Percentiles rank a stretch among this genome's conserved stretches.
phyloP scores from a whole-genome alignment of 2,888 invertebrate genomes.

The Brachyptera risi region DNA sequence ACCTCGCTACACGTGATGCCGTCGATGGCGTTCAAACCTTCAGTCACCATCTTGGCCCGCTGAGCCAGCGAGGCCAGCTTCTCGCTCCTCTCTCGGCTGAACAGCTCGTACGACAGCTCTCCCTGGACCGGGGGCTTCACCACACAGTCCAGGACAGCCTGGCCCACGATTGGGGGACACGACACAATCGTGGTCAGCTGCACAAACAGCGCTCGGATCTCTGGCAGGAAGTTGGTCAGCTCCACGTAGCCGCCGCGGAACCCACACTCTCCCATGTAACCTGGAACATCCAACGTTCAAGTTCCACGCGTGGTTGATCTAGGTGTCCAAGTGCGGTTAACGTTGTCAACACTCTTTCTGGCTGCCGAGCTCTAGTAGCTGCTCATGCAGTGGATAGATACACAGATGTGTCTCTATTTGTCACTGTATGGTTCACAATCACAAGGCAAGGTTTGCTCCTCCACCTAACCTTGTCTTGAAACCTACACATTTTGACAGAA shows the following conservation, averaged over 20 bases:
- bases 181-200: conserved; percentile 93
- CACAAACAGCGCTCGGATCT: conserved; percentile 75
- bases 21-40: conserved; percentile 54
- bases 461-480: too few species aligned
- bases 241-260: conserved; percentile 96
- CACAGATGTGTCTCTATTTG: too few species aligned
- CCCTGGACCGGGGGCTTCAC: conserved; percentile 75
- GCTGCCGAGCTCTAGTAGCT: too few species aligned
- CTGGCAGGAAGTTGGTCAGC: conserved; percentile 78
- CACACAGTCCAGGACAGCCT: conserved; percentile 82
- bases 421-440: too few species aligned
- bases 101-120: conserved; percentile 55
- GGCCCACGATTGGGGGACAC: conserved; percentile 91
- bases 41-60: conserved; percentile 52
- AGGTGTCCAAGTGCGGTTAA: too few species aligned
- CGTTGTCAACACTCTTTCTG: too few species aligned
- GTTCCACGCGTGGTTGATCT: too few species aligned
- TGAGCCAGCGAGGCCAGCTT: conserved; percentile 51
- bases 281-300: too few species aligned
- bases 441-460: too few species aligned
- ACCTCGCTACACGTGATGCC: conserved; percentile 55
- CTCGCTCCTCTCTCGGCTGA: conserved; percentile 48
- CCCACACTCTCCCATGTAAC: conserved; percentile 92
- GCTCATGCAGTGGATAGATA: too few species aligned
- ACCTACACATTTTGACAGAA: too few species aligned